Evolutionary conservation across 2,113 vertebrate genomes (phyloP).

Genomic region (Cygnus atratus): DNA sequence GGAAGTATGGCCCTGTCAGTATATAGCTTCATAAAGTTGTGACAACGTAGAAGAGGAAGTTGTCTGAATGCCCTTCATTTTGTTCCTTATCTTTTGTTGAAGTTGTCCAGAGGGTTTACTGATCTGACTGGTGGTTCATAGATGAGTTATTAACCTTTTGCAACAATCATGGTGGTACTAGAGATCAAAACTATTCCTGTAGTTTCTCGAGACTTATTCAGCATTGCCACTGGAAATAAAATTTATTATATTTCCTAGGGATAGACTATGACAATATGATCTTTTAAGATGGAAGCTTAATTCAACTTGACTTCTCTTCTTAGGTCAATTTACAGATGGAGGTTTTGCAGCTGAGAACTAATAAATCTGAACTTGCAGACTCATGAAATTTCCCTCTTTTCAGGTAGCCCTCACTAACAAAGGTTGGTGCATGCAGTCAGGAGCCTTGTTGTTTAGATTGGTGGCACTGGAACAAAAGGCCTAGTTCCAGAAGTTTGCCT

Average conservation of each 20-base stretch:
- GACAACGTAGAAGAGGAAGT: slow-evolving; percentile 44
- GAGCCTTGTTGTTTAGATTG: slow-evolving; percentile 56
- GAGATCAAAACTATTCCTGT: neutral
- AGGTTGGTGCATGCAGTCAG: slow-evolving; percentile 39
- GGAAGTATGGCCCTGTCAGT: neutral
- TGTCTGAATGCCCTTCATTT: slow-evolving; percentile 9
- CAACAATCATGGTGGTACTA: neutral
- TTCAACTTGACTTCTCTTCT: neutral
- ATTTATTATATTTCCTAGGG: neutral
- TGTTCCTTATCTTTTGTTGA: neutral
- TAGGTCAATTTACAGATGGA: neutral
- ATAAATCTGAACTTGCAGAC: slow-evolving; percentile 39
- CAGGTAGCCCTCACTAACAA: slow-evolving; percentile 54
- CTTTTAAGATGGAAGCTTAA: neutral
- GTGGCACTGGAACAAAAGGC: slow-evolving; percentile 49
- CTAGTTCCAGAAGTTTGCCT: slow-evolving; percentile 52
- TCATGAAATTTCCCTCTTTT: slow-evolving; percentile 39
- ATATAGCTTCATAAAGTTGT: neutral
- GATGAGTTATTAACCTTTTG: neutral
- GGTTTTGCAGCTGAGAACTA: slow-evolving; percentile 19
- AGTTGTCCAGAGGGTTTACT: neutral
- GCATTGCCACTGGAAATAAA: neutral
- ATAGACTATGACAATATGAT: neutral
- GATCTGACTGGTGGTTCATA: neutral
- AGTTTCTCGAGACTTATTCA: neutral